A percentile compares a stretch with the other conserved stretches of the same genome.
Conservation (phyloP, 92 coral and sea anemone species). For the Porites evermanni region DNA sequence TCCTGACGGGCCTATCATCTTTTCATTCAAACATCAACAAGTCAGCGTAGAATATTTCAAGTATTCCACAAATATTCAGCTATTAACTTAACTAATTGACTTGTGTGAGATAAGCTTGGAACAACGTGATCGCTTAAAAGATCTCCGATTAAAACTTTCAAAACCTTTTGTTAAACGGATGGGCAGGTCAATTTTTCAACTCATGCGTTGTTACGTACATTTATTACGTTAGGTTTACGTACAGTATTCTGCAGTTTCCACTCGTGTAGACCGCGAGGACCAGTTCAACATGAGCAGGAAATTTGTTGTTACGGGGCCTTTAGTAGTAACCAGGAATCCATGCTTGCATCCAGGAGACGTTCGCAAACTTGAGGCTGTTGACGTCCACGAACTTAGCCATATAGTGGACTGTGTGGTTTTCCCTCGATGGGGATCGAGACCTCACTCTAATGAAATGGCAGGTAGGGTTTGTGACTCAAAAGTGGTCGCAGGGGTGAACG, state of each 20-base stretch:
- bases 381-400: constrained; percentile 75
- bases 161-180: too few species aligned
- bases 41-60: too few species aligned
- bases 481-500: background rate
- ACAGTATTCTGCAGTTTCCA: constrained; percentile 82
- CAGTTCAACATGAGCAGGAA: constrained; percentile 49
- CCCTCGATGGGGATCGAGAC: constrained; percentile 83
- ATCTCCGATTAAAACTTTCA: too few species aligned
- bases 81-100: too few species aligned
- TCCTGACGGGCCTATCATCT: too few species aligned
- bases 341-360: constrained; percentile 99
- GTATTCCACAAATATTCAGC: too few species aligned
- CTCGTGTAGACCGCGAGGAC: constrained; percentile 69
- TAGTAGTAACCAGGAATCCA: constrained; percentile 96
- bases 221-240: constrained; percentile 80
- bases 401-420: constrained; percentile 95
- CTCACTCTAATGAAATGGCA: constrained; percentile 96
- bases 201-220: too few species aligned
- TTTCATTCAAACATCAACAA: too few species aligned
- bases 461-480: constrained; percentile 46
- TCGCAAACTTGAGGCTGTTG: constrained; percentile 88
- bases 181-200: too few species aligned
- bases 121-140: too few species aligned
- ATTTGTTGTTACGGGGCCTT: constrained; percentile 71
- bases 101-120: too few species aligned